These are phyloP conservation scores for Creontiades dilutus DNA, from an alignment of 2,888 invertebrate genomes.

Conservation along the genomic window DNA sequence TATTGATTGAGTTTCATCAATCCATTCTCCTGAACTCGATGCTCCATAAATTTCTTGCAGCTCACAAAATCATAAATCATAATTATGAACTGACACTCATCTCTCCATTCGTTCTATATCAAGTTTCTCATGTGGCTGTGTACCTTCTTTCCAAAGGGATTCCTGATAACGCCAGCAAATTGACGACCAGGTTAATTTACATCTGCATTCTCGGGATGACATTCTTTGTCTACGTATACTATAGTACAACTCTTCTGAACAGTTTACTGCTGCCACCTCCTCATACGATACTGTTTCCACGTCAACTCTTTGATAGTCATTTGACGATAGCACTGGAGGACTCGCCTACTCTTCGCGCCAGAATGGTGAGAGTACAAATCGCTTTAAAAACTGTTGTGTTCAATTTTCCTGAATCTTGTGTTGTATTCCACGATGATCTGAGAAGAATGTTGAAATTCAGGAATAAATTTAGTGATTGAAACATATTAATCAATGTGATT, in stretches of 20 bases:
- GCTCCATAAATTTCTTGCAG: too few relatives aligned
- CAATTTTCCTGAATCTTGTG: too few relatives aligned
- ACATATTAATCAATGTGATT: too few relatives aligned
- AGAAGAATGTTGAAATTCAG: too few relatives aligned
- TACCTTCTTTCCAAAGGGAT: slow-evolving; percentile 1
- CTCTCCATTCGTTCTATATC: too few relatives aligned
- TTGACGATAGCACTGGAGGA: background rate
- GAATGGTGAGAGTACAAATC: background rate
- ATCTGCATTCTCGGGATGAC: slow-evolving; percentile 48
- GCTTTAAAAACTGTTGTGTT: too few relatives aligned
- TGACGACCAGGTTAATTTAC: slow-evolving; percentile 51
- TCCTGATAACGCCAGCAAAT: slow-evolving; percentile 51
- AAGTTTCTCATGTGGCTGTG: too few relatives aligned
- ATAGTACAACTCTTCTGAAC: slow-evolving; percentile 51
- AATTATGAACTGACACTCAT: background rate
- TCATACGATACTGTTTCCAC: background rate
- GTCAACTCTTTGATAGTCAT: slow-evolving; percentile 50
- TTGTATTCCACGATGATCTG: too few relatives aligned
- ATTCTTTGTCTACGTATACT: slow-evolving; percentile 48
- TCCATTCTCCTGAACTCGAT: too few relatives aligned
- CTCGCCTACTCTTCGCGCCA: slow-evolving; percentile 19
- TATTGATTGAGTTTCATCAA: too few relatives aligned
- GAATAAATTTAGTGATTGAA: too few relatives aligned
- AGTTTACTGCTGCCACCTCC: slow-evolving; percentile 54
- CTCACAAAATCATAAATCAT: too few relatives aligned